A percentile compares a stretch with the other conserved stretches of the same genome.
These are phyloP conservation scores for Brachyhypopomus occidentalis DNA, from an alignment of 2,113 vertebrate species.

Conservation along the genomic window DNA sequence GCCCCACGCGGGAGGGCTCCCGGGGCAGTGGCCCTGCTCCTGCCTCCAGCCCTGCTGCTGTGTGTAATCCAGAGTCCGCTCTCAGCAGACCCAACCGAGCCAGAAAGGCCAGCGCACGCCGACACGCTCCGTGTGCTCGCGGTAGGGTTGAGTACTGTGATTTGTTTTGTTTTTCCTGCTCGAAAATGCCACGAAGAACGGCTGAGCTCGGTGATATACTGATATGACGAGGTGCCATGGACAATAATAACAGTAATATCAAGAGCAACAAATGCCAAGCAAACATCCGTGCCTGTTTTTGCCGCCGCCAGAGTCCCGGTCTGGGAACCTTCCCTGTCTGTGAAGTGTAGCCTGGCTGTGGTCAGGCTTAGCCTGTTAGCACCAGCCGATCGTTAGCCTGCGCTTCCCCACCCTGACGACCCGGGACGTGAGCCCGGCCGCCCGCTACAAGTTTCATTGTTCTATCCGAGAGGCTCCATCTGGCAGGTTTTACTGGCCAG, in stretches of 20 bases:
- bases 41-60: constrained; percentile 51
- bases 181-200: too few species aligned
- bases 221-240: too few species aligned
- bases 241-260: too few species aligned
- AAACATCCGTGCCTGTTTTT: too few species aligned
- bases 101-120: neutral
- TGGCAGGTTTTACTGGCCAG: constrained; percentile 51
- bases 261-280: too few species aligned
- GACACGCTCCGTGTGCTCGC: too few species aligned
- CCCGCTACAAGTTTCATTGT: constrained; percentile 55
- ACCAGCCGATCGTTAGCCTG: constrained; percentile 11
- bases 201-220: too few species aligned
- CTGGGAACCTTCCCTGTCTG: too few species aligned
- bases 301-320: too few species aligned
- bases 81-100: neutral
- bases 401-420: neutral
- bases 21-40: constrained; percentile 73
- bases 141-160: too few species aligned
- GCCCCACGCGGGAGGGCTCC: constrained; percentile 67
- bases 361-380: neutral
- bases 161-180: too few species aligned
- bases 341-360: too few species aligned
- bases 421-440: constrained; percentile 26
- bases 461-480: constrained; percentile 56
- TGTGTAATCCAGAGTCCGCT: neutral